Evolutionary conservation across 2,888 invertebrate genomes (phyloP).

Genomic region (Gerosis bhagava): DNA sequence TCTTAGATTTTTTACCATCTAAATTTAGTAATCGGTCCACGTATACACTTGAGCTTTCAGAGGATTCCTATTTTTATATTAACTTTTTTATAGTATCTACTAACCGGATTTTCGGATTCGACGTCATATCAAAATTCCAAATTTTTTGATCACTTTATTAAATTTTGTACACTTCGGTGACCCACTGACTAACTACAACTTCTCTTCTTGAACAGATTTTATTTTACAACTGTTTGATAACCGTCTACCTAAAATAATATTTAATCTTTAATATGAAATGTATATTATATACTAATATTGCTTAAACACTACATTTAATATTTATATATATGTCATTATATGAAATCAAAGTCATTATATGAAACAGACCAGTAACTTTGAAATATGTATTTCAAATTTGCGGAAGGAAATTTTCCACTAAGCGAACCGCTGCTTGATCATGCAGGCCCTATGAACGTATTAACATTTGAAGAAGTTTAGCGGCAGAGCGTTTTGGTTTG

Average conservation of each 20-base stretch:
- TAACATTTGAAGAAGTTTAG: too few relatives aligned
- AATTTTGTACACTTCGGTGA: conserved; percentile 34
- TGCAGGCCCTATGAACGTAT: too few relatives aligned
- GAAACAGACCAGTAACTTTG: too few relatives aligned
- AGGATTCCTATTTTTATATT: conserved; percentile 76
- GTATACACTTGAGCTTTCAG: conserved; percentile 75
- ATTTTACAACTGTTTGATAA: conserved; percentile 37
- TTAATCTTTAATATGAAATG: conserved; percentile 9
- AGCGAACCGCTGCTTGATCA: too few relatives aligned
- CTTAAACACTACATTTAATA: conserved; percentile 64
- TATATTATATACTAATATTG: conserved; percentile 31
- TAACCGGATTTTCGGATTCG: conserved; percentile 52
- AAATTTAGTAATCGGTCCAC: conserved; percentile 58
- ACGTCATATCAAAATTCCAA: conserved; percentile 72
- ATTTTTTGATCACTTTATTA: conserved; percentile 49
- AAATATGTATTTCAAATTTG: too few relatives aligned
- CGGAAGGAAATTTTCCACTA: too few relatives aligned
- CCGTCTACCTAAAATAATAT: conserved; percentile 12
- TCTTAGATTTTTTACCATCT: conserved; percentile 22
- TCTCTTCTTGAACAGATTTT: conserved; percentile 53
- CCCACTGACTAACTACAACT: conserved; percentile 44
- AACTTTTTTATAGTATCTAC: conserved; percentile 64
- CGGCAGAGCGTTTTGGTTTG: too few relatives aligned
- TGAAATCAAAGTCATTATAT: too few relatives aligned
- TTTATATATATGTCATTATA: too few relatives aligned